Evolutionary conservation across 2,797 vertebrate species (phyloP), one percentile per base, ranked within the genome.

Genomic region (Myotis planiceps): DNA sequence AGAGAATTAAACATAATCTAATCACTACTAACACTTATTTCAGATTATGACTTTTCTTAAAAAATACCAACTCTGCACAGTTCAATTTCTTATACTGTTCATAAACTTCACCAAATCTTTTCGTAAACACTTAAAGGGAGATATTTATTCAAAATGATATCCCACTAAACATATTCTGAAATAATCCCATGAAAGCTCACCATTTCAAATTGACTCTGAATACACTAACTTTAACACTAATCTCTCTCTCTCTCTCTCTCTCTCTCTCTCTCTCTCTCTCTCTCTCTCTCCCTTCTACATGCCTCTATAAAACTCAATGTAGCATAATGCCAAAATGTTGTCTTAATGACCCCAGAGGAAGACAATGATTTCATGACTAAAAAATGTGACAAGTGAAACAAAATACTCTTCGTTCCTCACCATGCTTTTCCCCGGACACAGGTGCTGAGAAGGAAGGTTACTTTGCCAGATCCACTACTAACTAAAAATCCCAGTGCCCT

Each of bases 31-130:
- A 90, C 3, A 49, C 51, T 76, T 92, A 95, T 93, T 91, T 95
- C 37, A 82, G 58, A 95, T 81, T 75, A 91, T 72, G 42, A 63
- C 18, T 90, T 86, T 85, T 78, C 49, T 65, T 23, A 80, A 91
- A 96, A 78, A 69, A 96, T 90, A 92, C 53, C 58, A 88, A 76
- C 66, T 78, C 58, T 84, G 79, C 18, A 84, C 7, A 74, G 27
- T 27, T 15, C 32, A 96, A 80, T 75, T 60, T 92, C 66, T 92
- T 69, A 81, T 71, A 86, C 45, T 21, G 1, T 53, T 88, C 37
- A 74, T 86, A 95, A 97, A 80, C 69, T 92, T 76, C n/a, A 75
- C 27, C 80, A 86, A 94, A 47, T 86, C 88, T 86, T 68, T 95
- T 74, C 21, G 76, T 47, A 74, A 76, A 37, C 53, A 21, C 76